Evolutionary conservation across 2,888 invertebrate species (phyloP), one percentile per base, ranked within the genome.

Genomic region (Zygothrica quintamaculata): DNA sequence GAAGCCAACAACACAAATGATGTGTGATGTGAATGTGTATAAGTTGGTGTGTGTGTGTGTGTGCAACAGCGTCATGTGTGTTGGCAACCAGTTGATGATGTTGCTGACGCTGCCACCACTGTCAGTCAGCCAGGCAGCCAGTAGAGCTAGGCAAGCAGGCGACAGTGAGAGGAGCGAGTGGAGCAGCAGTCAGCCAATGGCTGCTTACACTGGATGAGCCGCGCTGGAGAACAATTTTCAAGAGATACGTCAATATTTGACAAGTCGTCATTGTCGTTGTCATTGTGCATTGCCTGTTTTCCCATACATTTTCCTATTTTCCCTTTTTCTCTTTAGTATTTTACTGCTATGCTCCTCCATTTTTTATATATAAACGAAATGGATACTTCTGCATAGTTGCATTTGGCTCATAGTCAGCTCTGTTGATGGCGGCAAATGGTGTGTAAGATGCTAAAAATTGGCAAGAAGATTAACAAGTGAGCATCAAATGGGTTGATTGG

Each of bases 181-280:
- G 37, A 36, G 25, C n/a, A n/a, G n/a, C n/a, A 39, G 52, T 39
- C 66, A 59, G 65, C 72, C 75, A 78, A 53, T 82, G 79, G 82
- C 84, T 87, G 84, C 88, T 86, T 86, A 84, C 84, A 84, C 68
- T 77, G 81, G 88, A 82, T 86, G 77, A 86, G 88, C 80, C 65
- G 68, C 87, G 86, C 79, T 73, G 74, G 65, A 88, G 86, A 86
- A 85, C 77, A 88, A 82, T 88, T 88, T 88, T 88, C 86, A 86
- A 86, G 86, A 79, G 88, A 82, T 88, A 74, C 87, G 86, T 88
- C 86, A 86, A 86, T 86, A 86, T 86, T 86, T 86, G 86, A 88
- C 87, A 87, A 84, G 84, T 84, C 84, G 86, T 87, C 84, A 84
- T 86, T 87, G 86, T 76, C 68, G 73, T 67, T 79, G 80, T 72